Conservation (phyloP, 64 coral and sea anemone genomes). For the Montipora capricornis region DNA sequence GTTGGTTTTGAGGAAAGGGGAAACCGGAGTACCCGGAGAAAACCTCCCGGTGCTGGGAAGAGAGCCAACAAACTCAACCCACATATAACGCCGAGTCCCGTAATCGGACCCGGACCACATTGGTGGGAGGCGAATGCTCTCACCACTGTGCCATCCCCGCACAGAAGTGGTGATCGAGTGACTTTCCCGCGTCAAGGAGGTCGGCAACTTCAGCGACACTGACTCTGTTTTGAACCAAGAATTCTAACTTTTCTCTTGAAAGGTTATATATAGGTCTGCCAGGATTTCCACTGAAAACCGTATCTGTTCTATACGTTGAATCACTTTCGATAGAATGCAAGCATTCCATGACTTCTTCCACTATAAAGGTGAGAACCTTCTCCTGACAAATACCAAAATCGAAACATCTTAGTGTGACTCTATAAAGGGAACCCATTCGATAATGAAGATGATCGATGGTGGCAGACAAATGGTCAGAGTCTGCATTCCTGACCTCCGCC, state of each 20-base stretch:
- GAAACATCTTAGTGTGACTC: conserved; percentile 8
- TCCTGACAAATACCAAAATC: conserved; percentile 4
- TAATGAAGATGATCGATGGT: conserved; percentile 10
- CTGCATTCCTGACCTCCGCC: background rate
- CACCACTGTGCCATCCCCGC: no score
- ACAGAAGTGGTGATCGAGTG: no score
- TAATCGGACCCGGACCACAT: no score
- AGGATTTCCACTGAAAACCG: conserved; percentile 30
- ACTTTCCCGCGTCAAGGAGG: conserved; percentile 27
- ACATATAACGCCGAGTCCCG: no score
- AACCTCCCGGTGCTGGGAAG: no score
- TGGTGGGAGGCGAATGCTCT: no score
- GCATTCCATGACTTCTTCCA: background rate
- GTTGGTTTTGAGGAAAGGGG: no score
- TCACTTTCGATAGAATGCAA: background rate
- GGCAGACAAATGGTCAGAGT: no score
- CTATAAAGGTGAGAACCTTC: background rate
- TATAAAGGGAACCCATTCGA: background rate
- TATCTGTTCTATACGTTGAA: background rate
- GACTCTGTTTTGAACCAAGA: conserved; percentile 38
- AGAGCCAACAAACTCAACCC: no score
- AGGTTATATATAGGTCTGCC: conserved; percentile 53
- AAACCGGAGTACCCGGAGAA: no score
- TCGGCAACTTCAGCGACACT: background rate
- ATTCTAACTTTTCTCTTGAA: conserved; percentile 56